Percentiles rank a stretch among this genome's conserved stretches.
Conservation (phyloP, 2,797 vertebrate species). For the Danionella dracula region DNA sequence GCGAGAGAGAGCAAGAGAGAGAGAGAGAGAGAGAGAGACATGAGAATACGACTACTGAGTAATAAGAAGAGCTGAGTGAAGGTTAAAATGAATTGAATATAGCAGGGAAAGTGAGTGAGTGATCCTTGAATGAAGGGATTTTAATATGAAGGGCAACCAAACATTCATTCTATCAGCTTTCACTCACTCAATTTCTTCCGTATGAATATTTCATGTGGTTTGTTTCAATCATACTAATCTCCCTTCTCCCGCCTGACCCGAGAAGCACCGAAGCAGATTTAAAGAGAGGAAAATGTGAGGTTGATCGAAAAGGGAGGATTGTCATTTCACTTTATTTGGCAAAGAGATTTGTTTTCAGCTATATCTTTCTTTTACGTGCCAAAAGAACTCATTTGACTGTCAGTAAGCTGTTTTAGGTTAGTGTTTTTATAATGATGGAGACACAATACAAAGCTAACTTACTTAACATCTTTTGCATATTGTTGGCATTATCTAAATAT, state of each 20-base stretch:
- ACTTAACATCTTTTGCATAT: too few relatives aligned
- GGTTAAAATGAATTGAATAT: slow-evolving; percentile 9
- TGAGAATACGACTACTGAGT: slow-evolving; percentile 11
- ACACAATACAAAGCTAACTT: too few relatives aligned
- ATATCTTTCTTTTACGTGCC: too few relatives aligned
- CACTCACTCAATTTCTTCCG: slow-evolving; percentile 70
- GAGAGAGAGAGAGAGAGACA: not conserved
- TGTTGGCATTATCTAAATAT: too few relatives aligned
- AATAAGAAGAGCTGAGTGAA: slow-evolving; percentile 40
- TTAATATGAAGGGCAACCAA: slow-evolving; percentile 73
- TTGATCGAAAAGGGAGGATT: not conserved
- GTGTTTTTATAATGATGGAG: too few relatives aligned
- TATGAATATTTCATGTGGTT: slow-evolving; percentile 80
- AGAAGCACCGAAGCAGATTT: slow-evolving; percentile 1
- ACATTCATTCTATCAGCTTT: slow-evolving; percentile 72
- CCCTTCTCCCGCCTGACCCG: slow-evolving; percentile 60
- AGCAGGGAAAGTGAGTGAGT: not conserved
- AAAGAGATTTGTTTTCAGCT: too few relatives aligned
- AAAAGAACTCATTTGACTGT: too few relatives aligned
- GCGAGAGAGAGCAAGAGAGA: not conserved
- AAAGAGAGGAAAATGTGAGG: slow-evolving; percentile 18
- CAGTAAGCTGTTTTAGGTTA: too few relatives aligned
- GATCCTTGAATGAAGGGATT: slow-evolving; percentile 52
- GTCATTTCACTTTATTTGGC: too few relatives aligned
- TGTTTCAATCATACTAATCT: slow-evolving; percentile 80